Base-by-base conservation (phyloP, 2,797 vertebrate genomes). In the Sebastolobus alascanus region DNA sequence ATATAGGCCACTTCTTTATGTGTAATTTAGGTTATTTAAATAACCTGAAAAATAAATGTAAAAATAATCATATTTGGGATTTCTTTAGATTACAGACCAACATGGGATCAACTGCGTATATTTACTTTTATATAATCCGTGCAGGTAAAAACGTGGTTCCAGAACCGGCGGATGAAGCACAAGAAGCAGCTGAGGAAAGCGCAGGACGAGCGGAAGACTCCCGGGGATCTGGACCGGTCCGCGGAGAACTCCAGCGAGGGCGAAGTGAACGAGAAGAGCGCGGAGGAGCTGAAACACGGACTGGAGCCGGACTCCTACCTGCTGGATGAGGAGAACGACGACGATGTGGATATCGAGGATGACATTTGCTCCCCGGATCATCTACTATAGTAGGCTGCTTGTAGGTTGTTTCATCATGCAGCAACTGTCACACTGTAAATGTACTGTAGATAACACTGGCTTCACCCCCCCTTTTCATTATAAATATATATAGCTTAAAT, bases 61-160 rank as follows among this genome's bases (percentile, higher is more conserved):
- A 46, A 46, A 46, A 46, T 18, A 46, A 46, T 46, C 18, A 46
- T 46, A 46, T 46, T 38, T 7, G 6, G n/a, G 52, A 35, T 63
- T 35, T 61, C 16, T 29, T 64, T 11, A 38, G 0, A 60, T 33
- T 1, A 3, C 46, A 4, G 13, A 6, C 1, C 13, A 66, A 22
- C 6, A 16, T 2, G 8, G 12, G 18, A 33, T 33, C 4, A 29
- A 29, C 8, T 13, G 54, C 2, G 13, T 37, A 2, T 55, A 59
- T 68, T 54, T 40, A 10, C 1, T 0, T 31, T 20, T 1, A 22
- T 38, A 1, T n/a, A 25, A 65, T 20, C 9, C 25, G 1, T 6
- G 4, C 93, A 99, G 98, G 98, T 99, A 38, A 99, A 99, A 90
- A 99, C 98, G 46, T 99, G 98, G 98, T 99, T 99, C 82, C 98